Evolutionary conservation across 2,113 vertebrate genomes (phyloP).

Genomic region (Prolemur simus): DNA sequence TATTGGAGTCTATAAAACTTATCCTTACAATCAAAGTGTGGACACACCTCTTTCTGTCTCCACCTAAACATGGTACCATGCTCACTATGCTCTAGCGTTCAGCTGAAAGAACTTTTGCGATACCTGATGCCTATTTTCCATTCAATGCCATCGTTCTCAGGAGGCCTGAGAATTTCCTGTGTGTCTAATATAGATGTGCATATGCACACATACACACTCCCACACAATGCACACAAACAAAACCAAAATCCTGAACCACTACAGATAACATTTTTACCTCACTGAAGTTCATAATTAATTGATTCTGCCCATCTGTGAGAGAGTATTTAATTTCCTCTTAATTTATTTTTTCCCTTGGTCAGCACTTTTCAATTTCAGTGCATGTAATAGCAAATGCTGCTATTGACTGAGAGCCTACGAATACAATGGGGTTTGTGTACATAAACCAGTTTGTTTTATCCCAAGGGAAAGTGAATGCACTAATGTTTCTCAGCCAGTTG

Average conservation of each 20-base stretch:
- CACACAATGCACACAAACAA: not conserved
- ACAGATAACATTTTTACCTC: constrained; percentile 42
- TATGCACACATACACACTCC: fast-evolving
- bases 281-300: constrained; percentile 63
- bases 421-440: constrained; percentile 58
- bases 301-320: constrained; percentile 66
- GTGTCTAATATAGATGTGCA: not conserved
- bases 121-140: not conserved
- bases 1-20: not conserved
- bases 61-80: not conserved
- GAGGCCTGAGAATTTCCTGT: not conserved
- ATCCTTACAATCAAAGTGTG: not conserved
- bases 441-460: constrained; percentile 41
- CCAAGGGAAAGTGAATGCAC: constrained; percentile 53
- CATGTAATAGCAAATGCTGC: constrained; percentile 52
- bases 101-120: not conserved
- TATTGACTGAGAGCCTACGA: constrained; percentile 48
- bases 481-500: constrained; percentile 59
- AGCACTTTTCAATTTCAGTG: constrained; percentile 65
- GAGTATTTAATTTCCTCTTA: constrained; percentile 69
- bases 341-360: constrained; percentile 65
- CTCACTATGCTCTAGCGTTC: not conserved
- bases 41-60: not conserved
- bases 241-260: not conserved
- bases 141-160: not conserved